phyloP scores from a whole-genome alignment of 2,888 invertebrate genomes.

The Stramonita haemastoma region DNA sequence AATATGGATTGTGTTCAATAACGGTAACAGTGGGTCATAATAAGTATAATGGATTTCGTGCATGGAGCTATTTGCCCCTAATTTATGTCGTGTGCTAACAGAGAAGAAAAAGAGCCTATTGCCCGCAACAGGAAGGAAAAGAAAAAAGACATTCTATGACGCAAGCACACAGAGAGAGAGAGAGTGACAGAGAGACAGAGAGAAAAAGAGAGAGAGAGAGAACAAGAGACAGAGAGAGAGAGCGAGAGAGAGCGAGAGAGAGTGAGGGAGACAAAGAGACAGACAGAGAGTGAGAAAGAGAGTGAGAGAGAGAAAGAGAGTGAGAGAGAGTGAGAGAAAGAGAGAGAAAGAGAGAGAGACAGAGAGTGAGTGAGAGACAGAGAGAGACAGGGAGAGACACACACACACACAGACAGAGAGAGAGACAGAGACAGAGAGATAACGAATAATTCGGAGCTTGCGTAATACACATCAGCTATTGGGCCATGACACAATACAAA shows the following conservation, averaged over 20 bases:
- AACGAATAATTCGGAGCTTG: not conserved
- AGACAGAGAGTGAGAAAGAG: not conserved
- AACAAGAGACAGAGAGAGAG: not conserved
- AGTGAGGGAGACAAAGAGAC: not conserved
- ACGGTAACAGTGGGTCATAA: not conserved
- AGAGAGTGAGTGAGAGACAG: not conserved
- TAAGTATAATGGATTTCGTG: too few species aligned
- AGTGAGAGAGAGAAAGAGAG: not conserved
- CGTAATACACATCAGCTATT: too few species aligned
- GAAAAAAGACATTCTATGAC: not conserved
- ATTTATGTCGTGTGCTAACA: too few species aligned
- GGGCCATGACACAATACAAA: too few species aligned
- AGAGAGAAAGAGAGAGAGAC: not conserved
- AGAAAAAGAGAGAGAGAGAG: not conserved
- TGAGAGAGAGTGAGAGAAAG: not conserved
- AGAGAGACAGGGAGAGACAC: not conserved
- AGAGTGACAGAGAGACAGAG: not conserved
- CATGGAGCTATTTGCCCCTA: too few species aligned
- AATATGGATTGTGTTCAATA: not conserved
- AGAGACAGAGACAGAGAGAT: not conserved
- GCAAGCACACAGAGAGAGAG: not conserved
- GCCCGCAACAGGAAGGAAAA: not conserved
- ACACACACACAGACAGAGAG: not conserved
- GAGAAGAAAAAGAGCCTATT: not conserved
- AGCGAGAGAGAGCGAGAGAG: constrained; percentile 13